Base-by-base conservation (phyloP, 2,113 vertebrate species). In the Chaetura pelagica region DNA sequence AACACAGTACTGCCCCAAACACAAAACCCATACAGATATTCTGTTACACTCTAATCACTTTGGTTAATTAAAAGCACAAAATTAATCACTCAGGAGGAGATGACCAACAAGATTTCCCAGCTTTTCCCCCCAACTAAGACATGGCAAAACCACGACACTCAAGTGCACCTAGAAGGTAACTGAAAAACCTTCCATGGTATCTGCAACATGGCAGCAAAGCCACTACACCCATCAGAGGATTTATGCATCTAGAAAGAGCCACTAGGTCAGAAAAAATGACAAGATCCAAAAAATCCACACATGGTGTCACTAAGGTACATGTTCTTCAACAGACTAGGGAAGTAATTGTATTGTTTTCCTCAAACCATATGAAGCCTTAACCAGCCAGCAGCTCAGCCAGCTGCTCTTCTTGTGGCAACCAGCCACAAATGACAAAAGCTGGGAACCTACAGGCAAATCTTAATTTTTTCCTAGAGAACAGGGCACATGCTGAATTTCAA, bases 101-200 rank as follows among this genome's bases (percentile, higher is more conserved):
- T 54, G 20, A 35, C 14, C 68, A 76, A 15, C 26, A 30, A 29
- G 38, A 64, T 12, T 16, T 54, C 69, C 13, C 76, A 79, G 48
- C 16, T n/a, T n/a, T n/a, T 22, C 8, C 4, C 4, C 2, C 29
- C 12, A 20, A 19, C 10, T 0, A 22, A 57, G 32, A 23, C 15
- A 51, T 49, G 15, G 61, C 23, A 72, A 72, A 83, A 38, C 7
- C 18, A 8, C 2, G 4, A 75, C 48, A 68, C 14, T 22, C 29
- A 74, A 82, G 51, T 1, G 2, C 32, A 87, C 29, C 26, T 15
- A 58, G 51, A 84, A 84, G 24, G 32, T n/a, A n/a, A 67, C 15
- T 20, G 26, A 58, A 63, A 85, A 76, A 8, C n/a, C 19, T 18
- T 44, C 17, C 1, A 0, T 18, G 18, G 23, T 44, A 57, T 30